Evolutionary conservation across 2,888 invertebrate species (phyloP), one percentile per base, ranked within the genome.

Genomic region (Keiferia lycopersicella): DNA sequence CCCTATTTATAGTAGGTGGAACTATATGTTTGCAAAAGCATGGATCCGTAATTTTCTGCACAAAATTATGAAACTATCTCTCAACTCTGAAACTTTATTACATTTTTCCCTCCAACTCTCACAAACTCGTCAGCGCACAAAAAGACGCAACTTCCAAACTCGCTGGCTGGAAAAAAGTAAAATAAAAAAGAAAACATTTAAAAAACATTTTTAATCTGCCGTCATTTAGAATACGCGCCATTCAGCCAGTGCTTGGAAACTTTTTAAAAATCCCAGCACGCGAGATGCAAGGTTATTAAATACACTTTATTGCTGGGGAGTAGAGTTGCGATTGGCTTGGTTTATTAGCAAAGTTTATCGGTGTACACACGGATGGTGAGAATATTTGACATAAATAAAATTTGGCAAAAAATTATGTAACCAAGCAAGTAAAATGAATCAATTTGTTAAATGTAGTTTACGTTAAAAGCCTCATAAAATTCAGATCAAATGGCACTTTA

Each of bases 311-410:
- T 67, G 41, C 66, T 64, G 67, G 65, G 67, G 61, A 14, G 67
- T 81, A 81, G 76, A 80, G 84, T 80, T 77, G 73, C 71, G 74
- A 80, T 82, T 81, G 75, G 80, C 56, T 50, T 69, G 71, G 69
- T 73, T 75, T 73, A 72, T 77, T 78, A 77, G 73, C 66, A 72
- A 79, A 81, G 77, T 83, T 81, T 22, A 58, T 34, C 41, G 48
- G 61, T 38, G 62, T 65, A 65, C 65, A 62, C 38, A 65, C 65
- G 53, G 62, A 2, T 14, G 34, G 14, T 38, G 18, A 58, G 58
- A 38, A 18, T 39, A 4, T 22, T 20, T 26, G 30, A 56, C 56
- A 8, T 56, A n/a, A n/a, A n/a, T 34, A 8, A n/a, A n/a, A 4
- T 22, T 20, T 26, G 30, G 34, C 56, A 8, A 34, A n/a, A n/a